Percentiles rank a stretch among this genome's conserved stretches.
These are phyloP conservation scores for Pachymerium ferrugineum DNA, from an alignment of 2,888 invertebrate genomes.

Conservation along the genomic window DNA sequence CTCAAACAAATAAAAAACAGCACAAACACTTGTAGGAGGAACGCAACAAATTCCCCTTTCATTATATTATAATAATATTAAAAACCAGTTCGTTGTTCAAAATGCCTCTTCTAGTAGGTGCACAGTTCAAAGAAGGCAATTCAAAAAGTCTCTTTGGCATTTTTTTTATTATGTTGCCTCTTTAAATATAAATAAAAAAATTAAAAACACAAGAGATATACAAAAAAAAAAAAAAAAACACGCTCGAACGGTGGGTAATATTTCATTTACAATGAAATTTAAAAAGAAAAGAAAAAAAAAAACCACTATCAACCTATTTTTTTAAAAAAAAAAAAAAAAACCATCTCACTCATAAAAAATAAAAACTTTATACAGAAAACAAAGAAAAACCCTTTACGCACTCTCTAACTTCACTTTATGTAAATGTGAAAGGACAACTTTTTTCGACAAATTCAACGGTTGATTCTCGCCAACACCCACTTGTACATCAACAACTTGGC, in stretches of 20 bases:
- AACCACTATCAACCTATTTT: neutral
- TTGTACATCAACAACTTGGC: slow-evolving; percentile 64
- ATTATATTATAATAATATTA: neutral
- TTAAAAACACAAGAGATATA: neutral
- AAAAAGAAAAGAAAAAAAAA: no score
- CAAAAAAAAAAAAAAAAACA: neutral
- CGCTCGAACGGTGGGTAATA: slow-evolving; percentile 1
- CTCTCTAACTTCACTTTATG: neutral
- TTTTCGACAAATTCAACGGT: slow-evolving; percentile 83
- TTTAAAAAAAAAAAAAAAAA: neutral
- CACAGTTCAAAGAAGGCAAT: neutral
- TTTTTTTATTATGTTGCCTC: neutral
- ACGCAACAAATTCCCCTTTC: neutral
- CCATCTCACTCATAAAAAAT: no score
- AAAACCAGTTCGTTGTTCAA: slow-evolving; percentile 17
- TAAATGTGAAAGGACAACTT: slow-evolving; percentile 61
- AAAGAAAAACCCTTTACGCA: neutral
- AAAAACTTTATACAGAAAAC: neutral
- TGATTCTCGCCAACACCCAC: slow-evolving; percentile 67
- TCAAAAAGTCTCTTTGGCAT: slow-evolving; percentile 20
- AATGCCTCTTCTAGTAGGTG: neutral
- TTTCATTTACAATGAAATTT: neutral
- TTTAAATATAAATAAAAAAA: neutral
- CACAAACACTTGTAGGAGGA: neutral
- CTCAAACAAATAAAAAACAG: neutral